Evolutionary conservation across 2,113 vertebrate species (phyloP).

Genomic region (Lethenteron reissneri): DNA sequence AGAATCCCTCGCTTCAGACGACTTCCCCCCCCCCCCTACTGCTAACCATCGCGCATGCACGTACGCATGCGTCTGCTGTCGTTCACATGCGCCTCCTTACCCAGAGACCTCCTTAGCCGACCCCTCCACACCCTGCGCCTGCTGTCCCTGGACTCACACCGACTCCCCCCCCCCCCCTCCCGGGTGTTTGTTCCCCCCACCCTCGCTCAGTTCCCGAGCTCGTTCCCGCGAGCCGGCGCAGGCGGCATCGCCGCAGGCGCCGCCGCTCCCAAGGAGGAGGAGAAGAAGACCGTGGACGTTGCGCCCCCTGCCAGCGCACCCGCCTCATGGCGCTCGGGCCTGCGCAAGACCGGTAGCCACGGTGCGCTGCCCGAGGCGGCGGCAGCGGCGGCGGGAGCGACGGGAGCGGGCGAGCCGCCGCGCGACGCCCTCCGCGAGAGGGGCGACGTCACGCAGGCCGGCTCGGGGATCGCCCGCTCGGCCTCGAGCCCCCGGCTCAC

Average conservation of each 20-base stretch:
- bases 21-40: no score
- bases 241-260: conserved; percentile 10
- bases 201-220: no score
- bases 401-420: conserved; percentile 10
- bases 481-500: conserved; percentile 75
- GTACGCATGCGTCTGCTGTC: no score
- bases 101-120: no score
- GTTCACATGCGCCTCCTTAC: no score
- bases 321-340: conserved; percentile 65
- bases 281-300: neutral
- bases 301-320: conserved; percentile 15
- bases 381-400: conserved; percentile 12
- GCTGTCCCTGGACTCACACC: no score
- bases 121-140: no score
- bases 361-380: conserved; percentile 87
- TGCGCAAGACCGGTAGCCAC: conserved; percentile 91
- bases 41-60: no score
- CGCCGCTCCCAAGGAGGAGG: conserved; percentile 8
- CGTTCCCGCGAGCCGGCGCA: neutral
- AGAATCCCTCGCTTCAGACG: no score
- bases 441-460: neutral
- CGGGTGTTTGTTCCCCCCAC: conserved; percentile 9
- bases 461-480: conserved; percentile 69
- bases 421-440: neutral
- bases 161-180: no score